Evolutionary conservation across 2,797 vertebrate species (phyloP).

Genomic region (Pempheris klunzingeri): DNA sequence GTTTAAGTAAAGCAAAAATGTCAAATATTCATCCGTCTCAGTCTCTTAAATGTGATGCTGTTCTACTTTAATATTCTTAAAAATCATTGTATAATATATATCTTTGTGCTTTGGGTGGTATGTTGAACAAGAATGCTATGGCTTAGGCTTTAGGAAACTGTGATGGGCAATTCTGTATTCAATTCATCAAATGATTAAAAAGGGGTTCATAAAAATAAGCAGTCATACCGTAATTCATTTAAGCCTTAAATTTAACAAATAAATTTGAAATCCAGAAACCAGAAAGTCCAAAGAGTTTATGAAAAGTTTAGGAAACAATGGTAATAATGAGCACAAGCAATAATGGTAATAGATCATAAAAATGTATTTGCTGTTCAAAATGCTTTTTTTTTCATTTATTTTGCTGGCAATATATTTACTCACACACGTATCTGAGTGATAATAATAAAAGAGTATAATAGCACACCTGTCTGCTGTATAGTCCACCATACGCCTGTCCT

Average conservation of each 20-base stretch:
- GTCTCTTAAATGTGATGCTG: background rate
- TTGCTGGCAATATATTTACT: slow-evolving; percentile 41
- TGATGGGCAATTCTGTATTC: background rate
- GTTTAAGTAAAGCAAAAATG: slow-evolving; percentile 9
- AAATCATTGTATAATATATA: slow-evolving; percentile 3
- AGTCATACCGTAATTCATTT: background rate
- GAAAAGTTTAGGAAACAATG: background rate
- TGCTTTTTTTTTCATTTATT: slow-evolving; percentile 38
- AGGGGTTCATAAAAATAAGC: background rate
- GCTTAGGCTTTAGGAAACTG: slow-evolving; percentile 4
- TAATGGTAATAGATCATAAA: slow-evolving; percentile 1
- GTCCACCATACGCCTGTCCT: slow-evolving; percentile 68
- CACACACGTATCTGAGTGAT: slow-evolving; percentile 40
- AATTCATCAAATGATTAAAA: background rate
- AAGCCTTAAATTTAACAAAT: background rate
- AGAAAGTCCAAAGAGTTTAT: no score
- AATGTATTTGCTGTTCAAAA: slow-evolving; percentile 29
- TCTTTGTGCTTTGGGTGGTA: background rate
- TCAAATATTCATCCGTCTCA: background rate
- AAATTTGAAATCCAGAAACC: slow-evolving; percentile 12
- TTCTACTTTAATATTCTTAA: slow-evolving; percentile 1
- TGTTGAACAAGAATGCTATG: background rate
- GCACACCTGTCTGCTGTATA: slow-evolving; percentile 39
- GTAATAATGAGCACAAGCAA: no score
- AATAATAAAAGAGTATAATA: slow-evolving; percentile 31